These are phyloP conservation scores for Ceyx margarethae DNA, from an alignment of 2,113 vertebrate species.

Conservation along the genomic window DNA sequence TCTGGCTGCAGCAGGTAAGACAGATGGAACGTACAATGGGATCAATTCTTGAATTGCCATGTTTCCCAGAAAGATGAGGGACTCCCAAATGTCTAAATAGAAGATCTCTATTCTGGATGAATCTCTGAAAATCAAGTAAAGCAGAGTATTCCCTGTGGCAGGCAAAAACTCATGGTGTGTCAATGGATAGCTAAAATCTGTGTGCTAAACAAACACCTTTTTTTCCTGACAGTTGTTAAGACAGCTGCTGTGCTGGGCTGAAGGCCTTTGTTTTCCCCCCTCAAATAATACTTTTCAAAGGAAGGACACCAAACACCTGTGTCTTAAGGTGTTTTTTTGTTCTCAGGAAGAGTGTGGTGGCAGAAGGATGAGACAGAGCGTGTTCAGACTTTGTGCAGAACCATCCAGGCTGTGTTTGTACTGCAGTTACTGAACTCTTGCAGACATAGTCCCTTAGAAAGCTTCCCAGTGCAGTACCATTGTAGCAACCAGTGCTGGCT, in stretches of 20 bases:
- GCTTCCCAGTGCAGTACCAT: not conserved
- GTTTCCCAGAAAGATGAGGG: not conserved
- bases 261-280: not conserved
- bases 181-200: not conserved
- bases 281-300: not conserved
- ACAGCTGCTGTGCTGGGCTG: not conserved
- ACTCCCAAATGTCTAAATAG: not conserved
- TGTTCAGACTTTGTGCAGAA: not conserved
- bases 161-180: not conserved
- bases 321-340: not conserved
- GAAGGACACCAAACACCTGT: not conserved
- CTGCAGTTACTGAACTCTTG: not conserved
- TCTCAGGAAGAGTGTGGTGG: not conserved
- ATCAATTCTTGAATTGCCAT: not conserved
- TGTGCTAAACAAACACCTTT: not conserved
- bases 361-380: not conserved
- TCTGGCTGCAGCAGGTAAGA: slow-evolving; percentile 59
- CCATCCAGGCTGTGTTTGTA: not conserved
- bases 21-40: not conserved
- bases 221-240: not conserved
- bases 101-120: not conserved
- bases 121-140: not conserved
- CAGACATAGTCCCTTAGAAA: not conserved
- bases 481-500: not conserved
- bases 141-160: not conserved